Conservation (phyloP, 23 tunicate genomes). For the Ciona savignyi region DNA sequence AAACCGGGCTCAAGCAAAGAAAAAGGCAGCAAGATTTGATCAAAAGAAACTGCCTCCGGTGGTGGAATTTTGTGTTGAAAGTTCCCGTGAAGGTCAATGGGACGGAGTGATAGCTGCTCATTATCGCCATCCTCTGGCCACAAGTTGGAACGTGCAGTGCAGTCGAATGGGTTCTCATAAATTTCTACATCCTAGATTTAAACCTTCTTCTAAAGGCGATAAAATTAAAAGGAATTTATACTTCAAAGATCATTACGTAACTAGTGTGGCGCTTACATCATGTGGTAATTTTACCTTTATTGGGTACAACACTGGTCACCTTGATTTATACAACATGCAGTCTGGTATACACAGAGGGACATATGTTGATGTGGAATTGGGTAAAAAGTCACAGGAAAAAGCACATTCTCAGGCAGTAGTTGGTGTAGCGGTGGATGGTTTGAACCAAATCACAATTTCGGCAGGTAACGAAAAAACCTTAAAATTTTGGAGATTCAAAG, state of each 20-base stretch:
- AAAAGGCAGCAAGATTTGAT: constrained; percentile 14
- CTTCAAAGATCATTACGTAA: constrained; percentile 8
- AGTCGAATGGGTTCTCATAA: constrained; percentile 70
- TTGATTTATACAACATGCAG: constrained; percentile 73
- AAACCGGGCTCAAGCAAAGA: constrained; percentile 35
- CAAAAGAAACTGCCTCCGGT: constrained; percentile 66
- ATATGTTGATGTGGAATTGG: constrained; percentile 18
- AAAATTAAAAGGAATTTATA: not conserved
- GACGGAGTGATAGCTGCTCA: constrained; percentile 90
- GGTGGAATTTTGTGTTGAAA: constrained; percentile 56
- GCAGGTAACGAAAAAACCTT: constrained; percentile 31
- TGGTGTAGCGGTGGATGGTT: constrained; percentile 48
- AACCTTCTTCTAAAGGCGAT: not conserved
- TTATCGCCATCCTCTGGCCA: constrained; percentile 55
- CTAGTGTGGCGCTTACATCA: constrained; percentile 47
- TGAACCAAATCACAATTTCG: constrained; percentile 55
- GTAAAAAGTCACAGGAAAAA: not conserved
- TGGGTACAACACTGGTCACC: constrained; percentile 64
- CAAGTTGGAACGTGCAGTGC: constrained; percentile 77
- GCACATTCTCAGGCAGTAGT: constrained; percentile 41
- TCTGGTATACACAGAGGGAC: constrained; percentile 70
- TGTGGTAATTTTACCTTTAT: constrained; percentile 86
- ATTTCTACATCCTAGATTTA: constrained; percentile 34
- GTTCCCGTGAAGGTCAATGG: constrained; percentile 86
- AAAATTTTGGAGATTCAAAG: constrained; percentile 83